phyloP scores from a whole-genome alignment of 2,797 vertebrate species.

The Microctenopoma stevenorrisi region DNA sequence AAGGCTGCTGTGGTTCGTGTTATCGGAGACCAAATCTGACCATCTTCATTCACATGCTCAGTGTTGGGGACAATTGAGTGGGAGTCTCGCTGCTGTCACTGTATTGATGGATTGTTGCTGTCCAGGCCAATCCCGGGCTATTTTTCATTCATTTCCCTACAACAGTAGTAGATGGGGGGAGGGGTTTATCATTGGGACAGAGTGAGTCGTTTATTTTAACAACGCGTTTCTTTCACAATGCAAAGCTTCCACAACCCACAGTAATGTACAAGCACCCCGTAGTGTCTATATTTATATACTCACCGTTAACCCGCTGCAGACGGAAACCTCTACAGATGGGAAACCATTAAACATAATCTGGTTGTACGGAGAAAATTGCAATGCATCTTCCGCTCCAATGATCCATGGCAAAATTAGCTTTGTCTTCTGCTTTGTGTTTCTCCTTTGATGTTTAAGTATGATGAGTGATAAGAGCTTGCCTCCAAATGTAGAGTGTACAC shows the following conservation, averaged over 20 bases:
- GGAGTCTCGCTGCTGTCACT: slow-evolving; percentile 53
- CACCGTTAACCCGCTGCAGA: slow-evolving; percentile 27
- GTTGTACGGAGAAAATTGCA: slow-evolving; percentile 43
- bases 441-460: slow-evolving; percentile 51
- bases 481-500: slow-evolving; percentile 25
- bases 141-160: slow-evolving; percentile 70
- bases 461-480: slow-evolving; percentile 51
- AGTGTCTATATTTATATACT: slow-evolving; percentile 32
- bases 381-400: slow-evolving; percentile 36
- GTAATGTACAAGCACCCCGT: slow-evolving; percentile 5
- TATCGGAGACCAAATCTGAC: slow-evolving; percentile 62
- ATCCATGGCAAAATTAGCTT: slow-evolving; percentile 50
- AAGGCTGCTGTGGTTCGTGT: slow-evolving; percentile 42
- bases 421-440: slow-evolving; percentile 38
- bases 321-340: slow-evolving; percentile 43
- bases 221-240: slow-evolving; percentile 52
- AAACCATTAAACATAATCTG: slow-evolving; percentile 55
- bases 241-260: slow-evolving; percentile 28
- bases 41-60: slow-evolving; percentile 57
- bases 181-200: slow-evolving; percentile 14
- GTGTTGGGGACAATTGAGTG: slow-evolving; percentile 52
- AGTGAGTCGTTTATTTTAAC: slow-evolving; percentile 40
- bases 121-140: slow-evolving; percentile 53
- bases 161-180: slow-evolving; percentile 18
- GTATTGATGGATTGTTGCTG: slow-evolving; percentile 66